Evolutionary conservation across 2,113 vertebrate genomes (phyloP), one percentile per base, ranked within the genome.

Genomic region (Caretta caretta): DNA sequence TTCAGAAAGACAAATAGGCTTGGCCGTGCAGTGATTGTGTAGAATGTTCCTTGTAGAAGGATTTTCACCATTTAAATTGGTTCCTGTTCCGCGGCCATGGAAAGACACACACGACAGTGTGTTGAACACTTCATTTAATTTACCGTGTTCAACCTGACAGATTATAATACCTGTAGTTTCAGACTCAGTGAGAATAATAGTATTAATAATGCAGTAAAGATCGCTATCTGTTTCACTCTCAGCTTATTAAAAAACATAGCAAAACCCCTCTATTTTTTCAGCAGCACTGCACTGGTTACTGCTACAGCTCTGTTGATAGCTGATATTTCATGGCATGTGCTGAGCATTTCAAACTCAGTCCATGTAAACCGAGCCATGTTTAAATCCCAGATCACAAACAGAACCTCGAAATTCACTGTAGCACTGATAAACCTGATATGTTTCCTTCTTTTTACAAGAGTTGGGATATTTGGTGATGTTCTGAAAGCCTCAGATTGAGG

Each of bases 21-120:
- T 95, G 91, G 57, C 89, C 90, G 96, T 87, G 88, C 89, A 85
- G 91, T 89, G 95, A 96, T 94, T 96, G 96, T 94, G 87, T 92
- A 90, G 53, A 96, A 91, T 5, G 16, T 85, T 96, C 89, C 83
- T 93, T 31, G 2, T 93, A 96, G 94, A 96, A 94, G 94, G 96
- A 95, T 95, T 97, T 96, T 95, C 96, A 96, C 94, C 96, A 96
- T 95, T 96, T 96, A 94, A 96, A 95, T 87, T 95, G 93, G 97
- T 95, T 95, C 84, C 95, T 81, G 85, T 90, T 94, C 95, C 94
- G 90, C 85, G 94, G 90, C 81, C 87, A 92, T 53, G 86, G 78
- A 96, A 91, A 96, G 88, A 85, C 83, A 93, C 85, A 94, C 49
- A 29, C 12, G 80, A 51, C 31, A 56, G 84, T 56, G 75, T 91